These are phyloP conservation scores for Psittacula cyanocephala DNA, from an alignment of 2,113 vertebrate species.

Conservation along the genomic window DNA sequence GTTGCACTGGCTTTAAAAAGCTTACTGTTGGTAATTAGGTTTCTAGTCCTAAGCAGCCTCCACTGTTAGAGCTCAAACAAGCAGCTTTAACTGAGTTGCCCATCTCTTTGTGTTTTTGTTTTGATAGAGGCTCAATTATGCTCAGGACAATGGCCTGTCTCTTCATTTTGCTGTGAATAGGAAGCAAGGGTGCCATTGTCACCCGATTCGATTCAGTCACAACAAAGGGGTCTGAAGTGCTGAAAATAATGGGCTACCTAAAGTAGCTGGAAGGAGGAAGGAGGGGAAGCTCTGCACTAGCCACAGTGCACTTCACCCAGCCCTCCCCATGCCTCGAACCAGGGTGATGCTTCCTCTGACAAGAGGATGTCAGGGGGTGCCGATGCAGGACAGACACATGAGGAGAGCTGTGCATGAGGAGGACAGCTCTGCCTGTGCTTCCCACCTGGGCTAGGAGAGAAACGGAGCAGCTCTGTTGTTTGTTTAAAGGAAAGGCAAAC, in stretches of 20 bases:
- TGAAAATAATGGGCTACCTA: constrained; percentile 45
- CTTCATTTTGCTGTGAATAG: constrained; percentile 64
- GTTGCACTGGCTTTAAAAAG: background rate
- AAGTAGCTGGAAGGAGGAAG: background rate
- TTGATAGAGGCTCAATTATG: constrained; percentile 67
- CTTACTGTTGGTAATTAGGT: constrained; percentile 7
- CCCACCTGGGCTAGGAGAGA: rapidly evolving
- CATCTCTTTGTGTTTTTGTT: constrained; percentile 44
- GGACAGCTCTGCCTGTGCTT: background rate
- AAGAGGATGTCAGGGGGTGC: background rate
- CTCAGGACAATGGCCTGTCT: constrained; percentile 64
- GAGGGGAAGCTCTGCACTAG: background rate
- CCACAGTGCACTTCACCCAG: background rate
- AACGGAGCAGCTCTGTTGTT: rapidly evolving
- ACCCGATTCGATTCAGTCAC: constrained; percentile 48
- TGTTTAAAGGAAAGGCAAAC: background rate
- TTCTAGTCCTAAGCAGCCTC: constrained; percentile 38
- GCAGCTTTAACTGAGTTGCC: constrained; percentile 42
- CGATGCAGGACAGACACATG: background rate
- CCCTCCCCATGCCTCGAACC: background rate
- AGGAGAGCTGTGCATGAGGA: background rate
- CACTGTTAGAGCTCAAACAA: constrained; percentile 2
- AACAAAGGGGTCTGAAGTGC: constrained; percentile 49
- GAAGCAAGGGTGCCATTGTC: constrained; percentile 61
- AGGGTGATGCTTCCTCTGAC: background rate